Evolutionary conservation across 23 tunicate genomes (phyloP), one percentile per base, ranked within the genome.

Genomic region (Ascidia mentula): DNA sequence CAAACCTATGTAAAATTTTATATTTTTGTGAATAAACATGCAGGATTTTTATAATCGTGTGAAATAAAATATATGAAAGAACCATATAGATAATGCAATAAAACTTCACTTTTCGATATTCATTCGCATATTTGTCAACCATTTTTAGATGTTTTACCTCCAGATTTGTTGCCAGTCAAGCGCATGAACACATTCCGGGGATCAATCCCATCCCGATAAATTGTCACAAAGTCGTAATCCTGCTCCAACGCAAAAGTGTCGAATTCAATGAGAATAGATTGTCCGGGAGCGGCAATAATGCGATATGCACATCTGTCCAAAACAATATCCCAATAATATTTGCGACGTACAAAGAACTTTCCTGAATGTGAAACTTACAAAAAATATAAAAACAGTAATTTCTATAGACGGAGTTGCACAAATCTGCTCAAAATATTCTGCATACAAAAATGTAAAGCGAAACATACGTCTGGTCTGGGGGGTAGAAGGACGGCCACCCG

Each of bases 401-500:
- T n/a, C n/a, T n/a, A n/a, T n/a, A n/a, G n/a, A n/a, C n/a, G n/a
- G n/a, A n/a, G n/a, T n/a, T n/a, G n/a, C n/a, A n/a, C n/a, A n/a
- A n/a, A n/a, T n/a, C n/a, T n/a, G n/a, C n/a, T n/a, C n/a, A n/a
- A n/a, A n/a, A n/a, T n/a, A n/a, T n/a, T n/a, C n/a, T n/a, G n/a
- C n/a, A n/a, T n/a, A n/a, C n/a, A n/a, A n/a, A n/a, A n/a, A n/a
- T n/a, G n/a, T n/a, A n/a, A n/a, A n/a, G n/a, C n/a, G 22, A 28
- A 46, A 7, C 53, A 74, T 75, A 74, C 79, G 33, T 28, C 33
- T 74, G 45, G 15, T 89, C 79, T 36, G 80, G 26, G 32, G 31
- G 37, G 69, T 92, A 92, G 26, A 72, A 73, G 1, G 81, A 77
- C 12, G 98, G 98, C 98, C 98, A 93, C 20, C 98, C 98, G 0